Percentiles rank a stretch among this genome's conserved stretches.
These are phyloP conservation scores for Ctenopoma kingsleyae DNA, from an alignment of 2,797 vertebrate species.

Conservation along the genomic window DNA sequence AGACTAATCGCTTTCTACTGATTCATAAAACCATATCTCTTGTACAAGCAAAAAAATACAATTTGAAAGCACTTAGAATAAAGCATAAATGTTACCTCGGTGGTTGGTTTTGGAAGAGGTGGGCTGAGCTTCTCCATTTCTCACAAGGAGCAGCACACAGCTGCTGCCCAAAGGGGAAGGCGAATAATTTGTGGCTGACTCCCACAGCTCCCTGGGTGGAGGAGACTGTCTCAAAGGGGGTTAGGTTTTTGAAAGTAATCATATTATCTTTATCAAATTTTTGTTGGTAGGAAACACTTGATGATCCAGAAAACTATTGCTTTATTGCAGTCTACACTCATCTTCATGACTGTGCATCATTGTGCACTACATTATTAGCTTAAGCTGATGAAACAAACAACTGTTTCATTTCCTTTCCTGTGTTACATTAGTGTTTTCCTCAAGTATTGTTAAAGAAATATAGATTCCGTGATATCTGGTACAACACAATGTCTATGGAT, in stretches of 20 bases:
- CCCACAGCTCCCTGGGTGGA: not conserved
- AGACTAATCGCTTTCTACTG: not conserved
- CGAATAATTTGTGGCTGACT: not conserved
- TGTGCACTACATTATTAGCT: not conserved
- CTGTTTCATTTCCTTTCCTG: not conserved
- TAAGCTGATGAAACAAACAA: too few relatives aligned
- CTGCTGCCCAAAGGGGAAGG: not conserved
- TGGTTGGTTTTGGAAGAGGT: too few relatives aligned
- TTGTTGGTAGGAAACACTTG: not conserved
- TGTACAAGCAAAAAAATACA: not conserved
- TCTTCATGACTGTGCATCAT: not conserved
- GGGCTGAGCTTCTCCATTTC: not conserved
- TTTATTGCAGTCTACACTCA: too few relatives aligned
- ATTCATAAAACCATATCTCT: not conserved
- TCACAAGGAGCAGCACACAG: not conserved
- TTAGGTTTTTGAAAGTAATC: not conserved
- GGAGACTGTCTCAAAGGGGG: not conserved
- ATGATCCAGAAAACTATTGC: not conserved
- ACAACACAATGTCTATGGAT: too few relatives aligned
- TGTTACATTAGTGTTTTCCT: too few relatives aligned
- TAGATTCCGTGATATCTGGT: too few relatives aligned
- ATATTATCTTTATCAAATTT: not conserved
- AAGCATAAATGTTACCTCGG: too few relatives aligned
- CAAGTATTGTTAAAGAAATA: too few relatives aligned
- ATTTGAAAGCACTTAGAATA: not conserved